Conservation (phyloP, 1,140 invertebrate genomes). For the Lordiphosa mommai region DNA sequence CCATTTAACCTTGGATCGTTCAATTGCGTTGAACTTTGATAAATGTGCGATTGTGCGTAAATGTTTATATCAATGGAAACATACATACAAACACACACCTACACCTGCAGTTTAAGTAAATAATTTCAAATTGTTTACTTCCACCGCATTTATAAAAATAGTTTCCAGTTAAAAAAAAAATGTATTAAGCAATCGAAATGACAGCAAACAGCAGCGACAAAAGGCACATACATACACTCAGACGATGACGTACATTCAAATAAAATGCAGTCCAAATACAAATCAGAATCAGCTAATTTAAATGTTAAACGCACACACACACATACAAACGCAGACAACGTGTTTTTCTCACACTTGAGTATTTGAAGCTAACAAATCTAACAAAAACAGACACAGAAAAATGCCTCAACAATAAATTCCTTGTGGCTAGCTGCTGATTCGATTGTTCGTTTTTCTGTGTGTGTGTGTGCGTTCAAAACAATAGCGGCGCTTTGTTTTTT, state of each 20-base stretch:
- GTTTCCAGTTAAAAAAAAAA: conserved; percentile 27
- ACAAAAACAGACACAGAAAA: conserved; percentile 38
- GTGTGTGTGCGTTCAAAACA: conserved; percentile 19
- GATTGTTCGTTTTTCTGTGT: background rate
- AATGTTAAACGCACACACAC: conserved; percentile 40
- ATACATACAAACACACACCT: conserved; percentile 8
- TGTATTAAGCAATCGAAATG: conserved; percentile 59
- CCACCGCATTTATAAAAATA: conserved; percentile 21
- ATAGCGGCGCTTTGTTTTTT: conserved; percentile 47
- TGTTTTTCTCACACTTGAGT: conserved; percentile 56
- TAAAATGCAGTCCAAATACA: conserved; percentile 51
- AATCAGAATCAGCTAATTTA: conserved; percentile 67
- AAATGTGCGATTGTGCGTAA: conserved; percentile 19
- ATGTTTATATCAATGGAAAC: conserved; percentile 9
- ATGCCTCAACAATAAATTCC: conserved; percentile 73
- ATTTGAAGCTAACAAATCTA: conserved; percentile 18
- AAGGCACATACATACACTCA: conserved; percentile 10
- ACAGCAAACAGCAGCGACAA: conserved; percentile 36
- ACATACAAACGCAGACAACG: background rate
- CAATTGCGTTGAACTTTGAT: conserved; percentile 65
- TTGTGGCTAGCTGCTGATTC: conserved; percentile 43
- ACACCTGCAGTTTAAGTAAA: conserved; percentile 30
- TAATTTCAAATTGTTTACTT: conserved; percentile 51
- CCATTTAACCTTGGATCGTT: conserved; percentile 65
- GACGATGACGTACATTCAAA: conserved; percentile 27